Base-by-base conservation (phyloP, 2,888 invertebrate species). In the Hyalella azteca region DNA sequence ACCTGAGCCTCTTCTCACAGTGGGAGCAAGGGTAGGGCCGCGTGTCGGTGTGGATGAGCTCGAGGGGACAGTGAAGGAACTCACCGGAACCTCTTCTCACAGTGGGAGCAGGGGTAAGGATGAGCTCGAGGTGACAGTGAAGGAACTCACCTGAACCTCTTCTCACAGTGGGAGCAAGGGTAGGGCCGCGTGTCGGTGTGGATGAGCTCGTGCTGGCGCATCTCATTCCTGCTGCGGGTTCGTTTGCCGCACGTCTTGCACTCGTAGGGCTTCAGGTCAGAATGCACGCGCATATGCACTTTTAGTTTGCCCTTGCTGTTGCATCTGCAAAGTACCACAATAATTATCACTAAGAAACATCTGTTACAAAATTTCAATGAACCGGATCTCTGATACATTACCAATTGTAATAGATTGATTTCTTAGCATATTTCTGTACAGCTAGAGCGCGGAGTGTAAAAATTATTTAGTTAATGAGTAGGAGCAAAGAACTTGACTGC, bases 161-260 rank as follows among this genome's bases (percentile, higher is more conserved):
- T 66, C 32, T 66, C 66, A 19, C 66, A 66, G 36, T 29, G 29
- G 0, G 9, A n/a, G 26, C 66, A 66, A 19, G 66, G 66, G 19
- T 66, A 66, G 0, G 66, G 66, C 36, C 66, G 66, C 3, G 66
- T 66, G 66, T 66, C 66, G 7, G 66, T 66, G 66, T 66, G 66
- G 2, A 66, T 66, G 66, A 66, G 66, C 66, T 66, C 66, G 36
- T 66, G 66, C 26, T 66, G 66, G 13, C 66, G 66, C 66, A 66
- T 66, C 66, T 66, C 66, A 19, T 66, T 66, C 11, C 36, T 32
- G 66, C 66, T 66, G 29, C 66, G 22, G 66, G 66, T 66, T 5
- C 66, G 32, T 19, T 66, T 66, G 2, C 66, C 66, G 36, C 66
- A 66, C 29, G 11, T 36, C 36, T 36, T 66, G 39, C 66, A 66